Evolutionary conservation across 2,797 vertebrate species (phyloP).

Genomic region (Eurystomus glaucurus): DNA sequence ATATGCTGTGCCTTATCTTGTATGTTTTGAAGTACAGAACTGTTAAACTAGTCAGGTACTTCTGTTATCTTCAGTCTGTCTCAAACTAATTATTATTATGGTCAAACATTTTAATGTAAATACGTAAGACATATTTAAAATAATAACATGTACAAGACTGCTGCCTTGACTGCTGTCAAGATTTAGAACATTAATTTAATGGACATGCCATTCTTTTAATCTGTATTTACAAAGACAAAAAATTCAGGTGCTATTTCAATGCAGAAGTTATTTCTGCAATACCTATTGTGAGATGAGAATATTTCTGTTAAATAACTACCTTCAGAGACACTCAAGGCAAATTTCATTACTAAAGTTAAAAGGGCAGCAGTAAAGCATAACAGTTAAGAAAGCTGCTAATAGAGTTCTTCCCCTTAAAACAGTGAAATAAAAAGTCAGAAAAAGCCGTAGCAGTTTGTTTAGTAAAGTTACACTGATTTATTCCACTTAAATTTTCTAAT

Average conservation of each 20-base stretch:
- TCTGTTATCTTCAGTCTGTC: not conserved
- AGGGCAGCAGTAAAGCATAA: not conserved
- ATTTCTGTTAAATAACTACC: not conserved
- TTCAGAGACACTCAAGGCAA: not conserved
- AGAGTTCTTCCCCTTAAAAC: not conserved
- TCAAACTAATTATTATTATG: not conserved
- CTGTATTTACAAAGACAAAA: not conserved
- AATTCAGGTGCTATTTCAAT: not conserved
- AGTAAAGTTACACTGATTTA: not conserved
- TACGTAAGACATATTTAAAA: not conserved
- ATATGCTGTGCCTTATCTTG: not conserved
- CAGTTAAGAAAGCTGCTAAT: not conserved
- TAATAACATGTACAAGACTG: not conserved
- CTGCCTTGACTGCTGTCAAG: not conserved
- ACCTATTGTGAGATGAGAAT: not conserved
- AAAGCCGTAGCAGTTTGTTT: not conserved
- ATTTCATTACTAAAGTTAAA: not conserved
- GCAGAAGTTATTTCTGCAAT: not conserved
- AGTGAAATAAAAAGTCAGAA: not conserved
- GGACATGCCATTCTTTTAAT: not conserved
- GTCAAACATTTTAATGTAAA: not conserved
- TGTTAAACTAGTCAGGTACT: not conserved
- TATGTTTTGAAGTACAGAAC: not conserved
- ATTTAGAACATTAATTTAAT: not conserved
- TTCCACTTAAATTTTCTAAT: not conserved